Evolutionary conservation across 1,140 invertebrate species (phyloP), one percentile per base, ranked within the genome.

Genomic region (Zaprionus tsacasi): DNA sequence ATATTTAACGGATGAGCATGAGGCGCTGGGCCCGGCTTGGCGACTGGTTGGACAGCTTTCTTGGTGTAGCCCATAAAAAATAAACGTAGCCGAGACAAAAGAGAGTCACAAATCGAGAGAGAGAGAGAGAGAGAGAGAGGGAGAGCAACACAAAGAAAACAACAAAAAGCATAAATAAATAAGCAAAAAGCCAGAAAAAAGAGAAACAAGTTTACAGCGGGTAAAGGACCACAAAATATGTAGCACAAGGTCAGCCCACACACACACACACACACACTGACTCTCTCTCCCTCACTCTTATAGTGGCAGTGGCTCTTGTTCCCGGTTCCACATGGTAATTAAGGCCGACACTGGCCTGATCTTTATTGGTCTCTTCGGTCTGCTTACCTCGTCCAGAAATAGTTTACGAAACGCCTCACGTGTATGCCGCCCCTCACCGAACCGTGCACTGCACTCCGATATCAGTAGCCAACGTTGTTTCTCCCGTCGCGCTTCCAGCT

Each of bases 401-500:
- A 91, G 69, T 70, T 92, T 92, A 60, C 86, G 85, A 54, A 93
- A 92, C 17, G 85, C 90, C 72, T 93, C 92, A 17, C 91, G 72
- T 30, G 92, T 92, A 67, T 93, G 92, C 63, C 92, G 92, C 4
- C 91, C 92, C 78, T 92, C 92, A 43, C 86, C 92, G 33, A 92
- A 80, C 54, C 91, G 76, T 11, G 91, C 88, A 76, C 92, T 92
- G 77, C 92, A 92, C 67, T 93, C 92, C 21, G 92, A 93, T 85
- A 93, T 93, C 65, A 92, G 75, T 15, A 92, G 76, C 92, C 92
- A 93, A 33, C 92, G 91, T 38, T 88, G 79, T 61, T 92, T 92
- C 70, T 93, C 92, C 59, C 92, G 88, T 55, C 82, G 79, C 77
- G 91, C 92, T 74, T 93, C 92, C 71, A 92, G 72, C 81, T 93